Base-by-base conservation (phyloP, 2,113 vertebrate species). In the Genyomyrus donnyi region DNA sequence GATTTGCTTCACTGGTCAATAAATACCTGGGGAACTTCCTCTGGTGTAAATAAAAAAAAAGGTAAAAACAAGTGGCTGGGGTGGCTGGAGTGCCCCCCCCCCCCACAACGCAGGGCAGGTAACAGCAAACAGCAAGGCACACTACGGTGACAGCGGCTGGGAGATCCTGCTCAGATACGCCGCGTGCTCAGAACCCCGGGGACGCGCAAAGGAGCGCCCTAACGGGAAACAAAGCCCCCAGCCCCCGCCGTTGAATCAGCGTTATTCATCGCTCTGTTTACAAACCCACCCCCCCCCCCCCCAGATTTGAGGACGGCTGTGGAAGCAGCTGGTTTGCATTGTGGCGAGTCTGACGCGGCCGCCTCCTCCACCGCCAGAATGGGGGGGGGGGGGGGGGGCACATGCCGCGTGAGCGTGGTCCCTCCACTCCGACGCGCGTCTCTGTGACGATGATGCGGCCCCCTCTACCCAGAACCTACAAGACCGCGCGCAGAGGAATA, bases 151-250 rank as follows among this genome's bases (percentile, higher is more conserved):
- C 46, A 9, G 39, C 31, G 48, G n/a, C 46, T 10, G 27, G 15
- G 42, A 24, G 83, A n/a, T 3, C 74, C 80, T 46, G 80, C 42
- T 8, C 0, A 9, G 80, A 84, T 46, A 24, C 11, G 35, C 17
- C 77, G 39, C 52, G 31, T 42, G n/a, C 35, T 74, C 49, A 35
- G 39, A 17, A 9, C 53, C 85, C n/a, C 70, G 3, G 5, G 58
- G 88, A 56, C 3, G 19, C 52, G 24, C 74, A n/a, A 92, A 46
- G 74, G 70, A 92, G 88, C 58, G 83, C 91, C 87, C 90, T 93
- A 94, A 94, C 91, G 62, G 91, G 93, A 93, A 94, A 94, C 95
- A 95, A 94, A 96, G 95, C 94, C 94, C 90, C 91, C 90, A 90
- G 89, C 92, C 83, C 92, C 90, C 92, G 4, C 88, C 91, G 92